These are phyloP conservation scores for Emydocephalus ijimae DNA, from an alignment of 2,113 vertebrate genomes.

Conservation along the genomic window DNA sequence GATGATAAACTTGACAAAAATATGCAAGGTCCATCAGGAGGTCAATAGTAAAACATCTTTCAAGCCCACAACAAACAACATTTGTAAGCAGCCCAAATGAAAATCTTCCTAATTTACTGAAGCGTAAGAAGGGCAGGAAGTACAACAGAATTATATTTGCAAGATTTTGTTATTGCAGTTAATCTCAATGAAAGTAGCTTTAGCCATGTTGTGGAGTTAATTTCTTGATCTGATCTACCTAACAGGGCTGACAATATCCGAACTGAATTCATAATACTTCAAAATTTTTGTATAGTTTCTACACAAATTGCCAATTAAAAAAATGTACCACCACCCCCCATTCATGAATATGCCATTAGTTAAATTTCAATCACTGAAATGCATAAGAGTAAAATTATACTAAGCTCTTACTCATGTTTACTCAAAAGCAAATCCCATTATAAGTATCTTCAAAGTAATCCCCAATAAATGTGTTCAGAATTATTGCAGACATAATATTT, in stretches of 20 bases:
- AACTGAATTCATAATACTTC: background rate
- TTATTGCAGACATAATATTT: background rate
- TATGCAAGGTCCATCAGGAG: background rate
- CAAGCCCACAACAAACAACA: background rate
- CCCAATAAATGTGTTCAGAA: background rate
- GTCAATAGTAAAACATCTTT: background rate
- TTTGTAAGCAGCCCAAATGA: background rate
- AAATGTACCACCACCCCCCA: too few relatives aligned
- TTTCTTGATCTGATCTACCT: background rate
- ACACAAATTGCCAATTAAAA: background rate
- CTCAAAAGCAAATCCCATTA: background rate
- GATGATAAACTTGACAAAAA: background rate
- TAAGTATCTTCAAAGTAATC: background rate
- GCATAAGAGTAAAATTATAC: background rate
- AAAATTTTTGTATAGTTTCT: background rate
- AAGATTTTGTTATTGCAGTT: background rate
- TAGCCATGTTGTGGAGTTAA: background rate
- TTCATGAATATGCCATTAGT: background rate
- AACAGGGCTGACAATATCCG: background rate
- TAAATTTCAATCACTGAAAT: background rate
- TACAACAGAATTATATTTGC: background rate
- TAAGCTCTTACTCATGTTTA: background rate
- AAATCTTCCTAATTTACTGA: background rate
- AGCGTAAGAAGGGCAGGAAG: background rate
- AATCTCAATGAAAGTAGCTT: background rate